Conservation (phyloP, 30 jellyfish, hydroid and myxozoan species). For the Catostylus mosaicus region DNA sequence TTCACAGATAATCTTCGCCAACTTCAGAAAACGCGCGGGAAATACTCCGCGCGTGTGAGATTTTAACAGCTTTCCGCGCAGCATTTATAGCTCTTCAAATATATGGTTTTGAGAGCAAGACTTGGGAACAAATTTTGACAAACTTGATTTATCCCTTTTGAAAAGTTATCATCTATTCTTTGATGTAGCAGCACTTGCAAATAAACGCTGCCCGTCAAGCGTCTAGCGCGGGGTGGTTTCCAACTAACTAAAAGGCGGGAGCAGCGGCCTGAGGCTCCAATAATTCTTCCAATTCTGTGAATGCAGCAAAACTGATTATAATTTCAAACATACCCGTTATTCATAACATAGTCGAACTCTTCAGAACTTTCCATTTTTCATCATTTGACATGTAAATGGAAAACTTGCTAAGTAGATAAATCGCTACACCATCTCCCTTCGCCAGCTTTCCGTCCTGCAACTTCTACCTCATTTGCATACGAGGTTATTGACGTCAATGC, state of each 20-base stretch:
- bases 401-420: not conserved
- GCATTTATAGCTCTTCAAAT: too few relatives aligned
- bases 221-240: too few relatives aligned
- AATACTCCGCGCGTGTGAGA: conserved; percentile 1
- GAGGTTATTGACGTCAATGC: conserved; percentile 65
- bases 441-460: conserved; percentile 31
- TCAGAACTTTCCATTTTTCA: conserved; percentile 34
- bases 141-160: too few relatives aligned
- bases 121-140: too few relatives aligned
- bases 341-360: not conserved
- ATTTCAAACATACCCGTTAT: conserved; percentile 8
- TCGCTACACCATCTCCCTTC: conserved; percentile 5
- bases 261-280: not conserved
- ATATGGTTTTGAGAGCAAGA: too few relatives aligned
- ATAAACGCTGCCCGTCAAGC: too few relatives aligned
- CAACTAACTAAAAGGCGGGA: not conserved
- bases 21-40: too few relatives aligned
- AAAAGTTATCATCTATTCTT: too few relatives aligned
- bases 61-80: too few relatives aligned
- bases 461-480: conserved; percentile 33
- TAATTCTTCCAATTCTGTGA: not conserved
- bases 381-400: conserved; percentile 11
- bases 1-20: too few relatives aligned
- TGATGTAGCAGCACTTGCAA: too few relatives aligned
- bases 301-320: not conserved